Evolutionary conservation across 2,113 vertebrate genomes (phyloP).

Genomic region (Barbus barbus): DNA sequence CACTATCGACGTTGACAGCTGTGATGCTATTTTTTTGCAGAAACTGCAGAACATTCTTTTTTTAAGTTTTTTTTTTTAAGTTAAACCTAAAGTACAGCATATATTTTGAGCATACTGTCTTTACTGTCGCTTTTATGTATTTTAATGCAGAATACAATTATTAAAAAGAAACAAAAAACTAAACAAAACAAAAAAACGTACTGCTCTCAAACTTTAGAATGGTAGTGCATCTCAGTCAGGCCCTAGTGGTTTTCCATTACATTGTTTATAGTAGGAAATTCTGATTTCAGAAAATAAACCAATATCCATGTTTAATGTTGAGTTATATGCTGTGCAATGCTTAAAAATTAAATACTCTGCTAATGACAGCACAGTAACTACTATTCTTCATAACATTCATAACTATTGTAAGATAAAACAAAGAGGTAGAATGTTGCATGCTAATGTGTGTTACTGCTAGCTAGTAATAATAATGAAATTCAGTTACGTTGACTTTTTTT

Average conservation of each 20-base stretch:
- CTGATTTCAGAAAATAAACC: not conserved
- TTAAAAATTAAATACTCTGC: not conserved
- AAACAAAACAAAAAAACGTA: no score
- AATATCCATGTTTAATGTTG: not conserved
- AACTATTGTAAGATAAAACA: not conserved
- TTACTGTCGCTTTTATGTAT: no score
- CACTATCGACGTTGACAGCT: no score
- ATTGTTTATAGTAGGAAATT: not conserved
- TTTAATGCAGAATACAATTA: no score
- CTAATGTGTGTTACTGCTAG: not conserved
- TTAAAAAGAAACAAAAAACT: no score
- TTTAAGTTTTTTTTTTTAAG: no score
- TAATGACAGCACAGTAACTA: not conserved
- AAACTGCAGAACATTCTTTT: no score
- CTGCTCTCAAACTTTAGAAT: no score
- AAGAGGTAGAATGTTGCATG: not conserved
- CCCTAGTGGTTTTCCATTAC: not conserved
- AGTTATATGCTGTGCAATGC: not conserved
- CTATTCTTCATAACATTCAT: not conserved
- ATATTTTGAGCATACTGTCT: no score
- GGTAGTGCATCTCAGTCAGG: no score
- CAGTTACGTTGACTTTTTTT: not conserved
- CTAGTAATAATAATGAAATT: not conserved
- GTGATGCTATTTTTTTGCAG: no score
- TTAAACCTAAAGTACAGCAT: no score